These are phyloP conservation scores for Nasalis larvatus DNA, from an alignment of 2,113 vertebrate species.

Conservation along the genomic window DNA sequence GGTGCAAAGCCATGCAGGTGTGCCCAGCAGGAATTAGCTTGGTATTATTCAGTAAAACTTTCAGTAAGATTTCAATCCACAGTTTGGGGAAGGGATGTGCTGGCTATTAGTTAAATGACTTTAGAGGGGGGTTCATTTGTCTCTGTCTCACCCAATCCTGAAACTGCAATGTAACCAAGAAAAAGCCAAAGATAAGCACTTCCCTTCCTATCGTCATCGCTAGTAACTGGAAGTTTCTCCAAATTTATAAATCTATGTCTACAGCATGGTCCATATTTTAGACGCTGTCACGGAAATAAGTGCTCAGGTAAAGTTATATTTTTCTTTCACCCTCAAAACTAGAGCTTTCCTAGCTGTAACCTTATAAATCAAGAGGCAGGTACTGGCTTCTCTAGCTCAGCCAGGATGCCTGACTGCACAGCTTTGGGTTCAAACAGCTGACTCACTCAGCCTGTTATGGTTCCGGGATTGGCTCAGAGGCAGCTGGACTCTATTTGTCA, in stretches of 20 bases:
- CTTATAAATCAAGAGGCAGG: background rate
- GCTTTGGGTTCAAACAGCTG: slow-evolving; percentile 51
- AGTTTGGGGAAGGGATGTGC: background rate
- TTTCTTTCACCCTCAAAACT: slow-evolving; percentile 31
- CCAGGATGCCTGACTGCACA: slow-evolving; percentile 25
- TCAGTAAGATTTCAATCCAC: slow-evolving; percentile 7
- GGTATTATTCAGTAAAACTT: background rate
- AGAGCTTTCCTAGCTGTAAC: slow-evolving; percentile 1
- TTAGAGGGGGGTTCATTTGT: background rate
- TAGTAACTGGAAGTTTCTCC: slow-evolving; percentile 8
- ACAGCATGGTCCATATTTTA: slow-evolving; percentile 1
- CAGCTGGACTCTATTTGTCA: slow-evolving; percentile 56
- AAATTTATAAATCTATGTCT: background rate
- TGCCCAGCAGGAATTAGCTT: background rate
- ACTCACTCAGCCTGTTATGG: slow-evolving; percentile 51
- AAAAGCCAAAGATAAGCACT: slow-evolving; percentile 25
- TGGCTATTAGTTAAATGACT: background rate
- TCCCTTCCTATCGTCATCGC: background rate
- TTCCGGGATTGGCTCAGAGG: slow-evolving; percentile 51
- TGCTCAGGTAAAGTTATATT: slow-evolving; percentile 2
- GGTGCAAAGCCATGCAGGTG: background rate
- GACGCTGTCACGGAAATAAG: slow-evolving; percentile 7
- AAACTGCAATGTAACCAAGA: slow-evolving; percentile 2
- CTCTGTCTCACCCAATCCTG: slow-evolving; percentile 15
- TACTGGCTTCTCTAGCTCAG: background rate